These are phyloP conservation scores for Pteromalus puparum DNA, from an alignment of 1,140 invertebrate genomes.

Conservation along the genomic window DNA sequence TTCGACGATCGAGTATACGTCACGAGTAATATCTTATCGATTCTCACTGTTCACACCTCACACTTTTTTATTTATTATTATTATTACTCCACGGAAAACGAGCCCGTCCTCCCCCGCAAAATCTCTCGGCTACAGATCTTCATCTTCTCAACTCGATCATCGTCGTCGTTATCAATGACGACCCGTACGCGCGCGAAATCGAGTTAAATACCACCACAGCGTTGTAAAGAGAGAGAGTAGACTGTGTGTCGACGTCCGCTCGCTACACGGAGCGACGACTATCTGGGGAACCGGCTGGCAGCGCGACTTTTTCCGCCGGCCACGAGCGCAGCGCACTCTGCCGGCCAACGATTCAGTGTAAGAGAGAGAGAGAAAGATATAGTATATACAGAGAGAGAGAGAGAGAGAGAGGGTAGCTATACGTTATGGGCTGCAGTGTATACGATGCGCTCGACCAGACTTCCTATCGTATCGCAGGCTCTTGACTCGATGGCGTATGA, in stretches of 20 bases:
- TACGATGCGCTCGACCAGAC: constrained; percentile 63
- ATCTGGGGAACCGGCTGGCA: constrained; percentile 61
- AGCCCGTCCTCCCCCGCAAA: too few species aligned
- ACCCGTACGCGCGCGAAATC: background rate
- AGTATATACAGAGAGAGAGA: background rate
- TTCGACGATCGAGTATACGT: background rate
- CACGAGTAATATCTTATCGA: background rate
- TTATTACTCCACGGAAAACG: too few species aligned
- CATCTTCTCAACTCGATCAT: too few species aligned
- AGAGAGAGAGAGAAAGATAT: constrained; percentile 11
- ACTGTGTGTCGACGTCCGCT: constrained; percentile 60
- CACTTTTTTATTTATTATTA: too few species aligned
- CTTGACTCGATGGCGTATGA: background rate
- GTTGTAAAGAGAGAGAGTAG: background rate
- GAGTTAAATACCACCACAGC: constrained; percentile 12
- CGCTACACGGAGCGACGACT: constrained; percentile 66
- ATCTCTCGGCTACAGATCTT: too few species aligned
- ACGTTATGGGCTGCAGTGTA: constrained; percentile 8
- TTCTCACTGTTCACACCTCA: background rate
- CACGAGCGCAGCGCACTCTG: constrained; percentile 61
- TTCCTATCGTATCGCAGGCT: constrained; percentile 49
- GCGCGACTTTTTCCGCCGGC: background rate
- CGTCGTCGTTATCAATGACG: too few species aligned
- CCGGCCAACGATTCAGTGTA: constrained; percentile 42
- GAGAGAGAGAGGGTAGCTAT: background rate